Evolutionary conservation across 2,113 vertebrate species (phyloP), one percentile per base, ranked within the genome.

Genomic region (Vidua chalybeata): DNA sequence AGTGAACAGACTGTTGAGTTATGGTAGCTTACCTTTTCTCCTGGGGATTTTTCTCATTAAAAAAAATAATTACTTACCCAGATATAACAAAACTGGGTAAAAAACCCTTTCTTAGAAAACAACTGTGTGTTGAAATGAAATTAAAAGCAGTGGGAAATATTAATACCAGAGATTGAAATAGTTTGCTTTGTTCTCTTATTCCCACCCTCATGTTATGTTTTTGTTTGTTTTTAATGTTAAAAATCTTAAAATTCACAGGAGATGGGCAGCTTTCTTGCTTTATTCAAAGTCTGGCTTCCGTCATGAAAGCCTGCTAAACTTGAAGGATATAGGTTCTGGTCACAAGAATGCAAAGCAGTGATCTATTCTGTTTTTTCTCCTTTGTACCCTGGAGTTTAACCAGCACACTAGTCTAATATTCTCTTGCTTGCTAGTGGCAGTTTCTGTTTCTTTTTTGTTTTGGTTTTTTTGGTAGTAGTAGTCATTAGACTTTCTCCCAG

Each of bases 401-500:
- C 52, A 82, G 73, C 61, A 48, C 72, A 92, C 85, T 92, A 92
- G 72, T 90, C 83, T 94, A 94, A 95, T 89, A 93, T 90, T 95
- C 94, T 93, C 72, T 89, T 96, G 76, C 92, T 93, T 92, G 61
- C 90, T 94, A 78, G 85, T 96, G 69, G 73, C 83, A 90, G 49
- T 95, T 92, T 96, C 93, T 95, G 75, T 83, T 96, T 93, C 71
- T 96, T 94, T 94, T 78, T 95, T 84, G n/a, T 62, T 95, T 81
- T 30, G 39, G 10, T 49, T 27, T 84, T 95, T 92, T 88, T 83
- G 51, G 79, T 94, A 61, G 90, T 96, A 83, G 92, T 96, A 96
- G 72, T 96, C 79, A 94, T 97, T 96, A 95, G 79, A 94, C 76
- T 96, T 96, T 95, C 88, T 95, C 94, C 93, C 96, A 73, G 46